phyloP scores from a whole-genome alignment of 2,113 vertebrate species.

The Formicarius rufipectus region DNA sequence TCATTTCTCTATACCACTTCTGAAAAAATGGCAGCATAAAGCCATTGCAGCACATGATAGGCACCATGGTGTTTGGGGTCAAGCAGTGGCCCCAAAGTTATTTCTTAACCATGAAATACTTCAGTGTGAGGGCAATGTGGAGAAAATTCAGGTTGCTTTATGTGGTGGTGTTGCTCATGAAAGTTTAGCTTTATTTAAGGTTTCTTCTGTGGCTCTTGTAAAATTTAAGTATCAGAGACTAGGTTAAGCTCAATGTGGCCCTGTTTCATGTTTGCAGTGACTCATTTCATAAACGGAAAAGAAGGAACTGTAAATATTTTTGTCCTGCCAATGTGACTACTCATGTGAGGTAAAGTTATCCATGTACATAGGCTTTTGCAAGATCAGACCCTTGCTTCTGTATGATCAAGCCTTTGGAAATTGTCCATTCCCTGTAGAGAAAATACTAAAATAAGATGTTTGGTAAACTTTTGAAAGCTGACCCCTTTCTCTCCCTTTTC shows the following conservation, averaged over 20 bases:
- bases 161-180: background rate
- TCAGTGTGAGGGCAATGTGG: background rate
- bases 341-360: background rate
- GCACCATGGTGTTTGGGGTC: background rate
- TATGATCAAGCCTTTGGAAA: conserved; percentile 6
- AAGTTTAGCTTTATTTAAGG: background rate
- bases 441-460: background rate
- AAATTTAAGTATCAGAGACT: background rate
- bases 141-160: background rate
- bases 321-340: background rate
- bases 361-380: background rate
- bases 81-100: background rate
- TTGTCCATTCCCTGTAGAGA: background rate
- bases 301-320: conserved; percentile 24
- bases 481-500: background rate
- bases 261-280: background rate
- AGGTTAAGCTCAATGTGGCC: background rate
- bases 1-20: background rate
- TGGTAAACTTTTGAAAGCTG: conserved; percentile 12
- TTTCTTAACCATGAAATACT: background rate
- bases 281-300: background rate
- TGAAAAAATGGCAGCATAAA: background rate
- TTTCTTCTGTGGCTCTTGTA: background rate
- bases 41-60: background rate
- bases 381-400: background rate